phyloP scores from a whole-genome alignment of 2,888 invertebrate genomes.

The Patella depressa region DNA sequence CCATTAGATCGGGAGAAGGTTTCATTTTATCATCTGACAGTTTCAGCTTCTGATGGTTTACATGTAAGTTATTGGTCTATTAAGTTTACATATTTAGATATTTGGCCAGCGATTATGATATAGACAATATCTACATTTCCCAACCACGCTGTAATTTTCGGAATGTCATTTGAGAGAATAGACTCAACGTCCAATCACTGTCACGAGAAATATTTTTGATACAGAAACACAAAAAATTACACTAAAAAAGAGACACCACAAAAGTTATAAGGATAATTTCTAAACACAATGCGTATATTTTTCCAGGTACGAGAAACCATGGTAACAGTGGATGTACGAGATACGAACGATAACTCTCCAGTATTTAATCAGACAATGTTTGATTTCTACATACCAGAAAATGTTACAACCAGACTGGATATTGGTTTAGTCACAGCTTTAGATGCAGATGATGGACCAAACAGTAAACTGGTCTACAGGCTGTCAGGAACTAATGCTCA shows the following conservation, averaged over 20 bases:
- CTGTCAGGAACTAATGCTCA: constrained; percentile 28
- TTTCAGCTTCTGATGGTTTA: constrained; percentile 34
- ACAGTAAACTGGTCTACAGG: constrained; percentile 30
- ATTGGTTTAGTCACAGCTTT: constrained; percentile 36
- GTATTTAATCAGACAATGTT: constrained; percentile 33
- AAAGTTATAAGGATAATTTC: too few relatives aligned
- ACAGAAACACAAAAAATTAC: too few relatives aligned
- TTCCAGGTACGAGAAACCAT: constrained; percentile 27
- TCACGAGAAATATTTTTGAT: too few relatives aligned
- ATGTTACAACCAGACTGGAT: constrained; percentile 23
- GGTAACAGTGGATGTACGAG: constrained; percentile 33
- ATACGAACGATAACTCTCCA: constrained; percentile 44
- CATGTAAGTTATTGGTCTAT: constrained; percentile 32
- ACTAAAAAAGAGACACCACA: too few relatives aligned
- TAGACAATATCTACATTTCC: too few relatives aligned
- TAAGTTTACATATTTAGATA: neutral
- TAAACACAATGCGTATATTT: too few relatives aligned
- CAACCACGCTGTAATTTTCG: too few relatives aligned
- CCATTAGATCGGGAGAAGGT: constrained; percentile 35
- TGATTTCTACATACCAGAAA: constrained; percentile 34
- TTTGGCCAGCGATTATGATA: neutral
- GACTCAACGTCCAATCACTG: too few relatives aligned
- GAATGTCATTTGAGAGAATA: too few relatives aligned
- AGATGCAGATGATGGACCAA: constrained; percentile 36
- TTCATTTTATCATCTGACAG: constrained; percentile 19